These are phyloP conservation scores for Lucilia cuprina DNA, from an alignment of 1,140 invertebrate species.

Conservation along the genomic window DNA sequence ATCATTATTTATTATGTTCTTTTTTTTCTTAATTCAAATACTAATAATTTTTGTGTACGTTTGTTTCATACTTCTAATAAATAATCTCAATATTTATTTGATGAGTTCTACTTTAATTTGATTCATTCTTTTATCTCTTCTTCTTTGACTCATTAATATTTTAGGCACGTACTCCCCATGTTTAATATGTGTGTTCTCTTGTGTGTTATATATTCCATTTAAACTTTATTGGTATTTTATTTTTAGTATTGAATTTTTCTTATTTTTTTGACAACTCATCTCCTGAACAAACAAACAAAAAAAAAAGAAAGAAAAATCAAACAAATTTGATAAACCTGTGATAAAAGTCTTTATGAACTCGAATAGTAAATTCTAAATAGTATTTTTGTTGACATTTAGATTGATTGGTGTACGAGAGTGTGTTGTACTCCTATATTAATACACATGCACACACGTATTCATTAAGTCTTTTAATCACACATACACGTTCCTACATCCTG, in stretches of 20 bases:
- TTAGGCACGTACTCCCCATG: not conserved
- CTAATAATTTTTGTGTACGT: too few relatives aligned
- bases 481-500: not conserved
- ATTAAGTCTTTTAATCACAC: not conserved
- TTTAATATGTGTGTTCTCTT: not conserved
- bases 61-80: not conserved
- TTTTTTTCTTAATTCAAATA: too few relatives aligned
- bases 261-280: not conserved
- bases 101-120: not conserved
- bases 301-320: too few relatives aligned
- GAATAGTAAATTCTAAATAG: not conserved
- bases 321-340: not conserved
- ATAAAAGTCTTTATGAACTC: not conserved
- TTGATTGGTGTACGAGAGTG: not conserved
- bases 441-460: not conserved
- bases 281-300: not conserved
- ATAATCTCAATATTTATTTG: not conserved
- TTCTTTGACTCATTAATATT: conserved; percentile 8
- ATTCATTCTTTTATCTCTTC: not conserved
- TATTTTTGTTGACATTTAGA: conserved; percentile 6
- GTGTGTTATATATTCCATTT: not conserved
- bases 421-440: not conserved
- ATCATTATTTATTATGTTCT: too few relatives aligned
- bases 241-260: not conserved
- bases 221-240: conserved; percentile 1